Percentiles rank a stretch among this genome's conserved stretches.
These are phyloP conservation scores for Callaeas wilsoni DNA, from an alignment of 2,113 vertebrate genomes.

Conservation along the genomic window DNA sequence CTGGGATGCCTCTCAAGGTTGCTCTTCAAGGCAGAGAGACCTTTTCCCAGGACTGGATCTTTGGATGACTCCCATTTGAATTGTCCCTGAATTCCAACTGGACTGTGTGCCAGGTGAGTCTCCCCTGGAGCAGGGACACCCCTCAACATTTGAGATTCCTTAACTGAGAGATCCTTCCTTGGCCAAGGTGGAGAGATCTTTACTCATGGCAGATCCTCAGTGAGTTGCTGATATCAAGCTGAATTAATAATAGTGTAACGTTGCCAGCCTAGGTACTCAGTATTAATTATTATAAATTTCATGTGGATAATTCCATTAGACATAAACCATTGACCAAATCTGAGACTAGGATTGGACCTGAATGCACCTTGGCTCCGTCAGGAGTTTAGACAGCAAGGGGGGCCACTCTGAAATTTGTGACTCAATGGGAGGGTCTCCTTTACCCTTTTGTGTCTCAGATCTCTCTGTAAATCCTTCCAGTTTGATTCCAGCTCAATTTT, in stretches of 20 bases:
- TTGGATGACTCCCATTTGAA: not conserved
- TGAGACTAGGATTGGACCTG: not conserved
- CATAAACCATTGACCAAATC: not conserved
- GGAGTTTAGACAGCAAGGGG: not conserved
- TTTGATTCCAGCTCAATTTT: not conserved
- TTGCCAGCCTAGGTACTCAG: too few relatives aligned
- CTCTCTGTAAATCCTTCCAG: not conserved
- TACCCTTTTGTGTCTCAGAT: not conserved
- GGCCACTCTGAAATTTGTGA: not conserved
- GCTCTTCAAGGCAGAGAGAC: not conserved
- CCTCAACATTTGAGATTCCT: not conserved
- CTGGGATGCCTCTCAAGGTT: not conserved
- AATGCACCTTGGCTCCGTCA: not conserved
- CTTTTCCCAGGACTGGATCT: not conserved
- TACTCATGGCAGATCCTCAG: accelerated
- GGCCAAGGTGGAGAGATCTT: not conserved
- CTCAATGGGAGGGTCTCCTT: not conserved
- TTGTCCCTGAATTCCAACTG: not conserved
- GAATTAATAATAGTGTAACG: not conserved
- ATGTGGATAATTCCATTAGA: not conserved
- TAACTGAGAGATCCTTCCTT: not conserved
- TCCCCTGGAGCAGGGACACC: not conserved
- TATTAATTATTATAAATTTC: not conserved
- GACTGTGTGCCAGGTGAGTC: not conserved
- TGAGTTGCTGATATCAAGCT: not conserved